phyloP scores from a whole-genome alignment of 2,888 invertebrate species.

The Drosophila quinaria region DNA sequence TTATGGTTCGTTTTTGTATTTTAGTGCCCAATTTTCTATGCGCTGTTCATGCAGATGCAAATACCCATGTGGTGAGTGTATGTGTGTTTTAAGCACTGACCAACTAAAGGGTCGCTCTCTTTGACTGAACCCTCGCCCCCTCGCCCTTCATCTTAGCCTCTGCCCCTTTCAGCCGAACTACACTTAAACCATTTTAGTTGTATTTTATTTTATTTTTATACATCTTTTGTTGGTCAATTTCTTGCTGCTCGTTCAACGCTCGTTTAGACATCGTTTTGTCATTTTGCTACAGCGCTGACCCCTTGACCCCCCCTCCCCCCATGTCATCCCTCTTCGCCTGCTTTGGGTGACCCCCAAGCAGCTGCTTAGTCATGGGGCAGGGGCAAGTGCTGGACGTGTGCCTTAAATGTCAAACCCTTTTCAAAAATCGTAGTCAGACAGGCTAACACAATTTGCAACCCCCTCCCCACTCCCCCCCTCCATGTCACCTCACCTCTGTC shows the following conservation, averaged over 20 bases:
- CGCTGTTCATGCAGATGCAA: constrained; percentile 56
- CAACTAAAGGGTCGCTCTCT: constrained; percentile 40
- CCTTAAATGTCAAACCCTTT: constrained; percentile 76
- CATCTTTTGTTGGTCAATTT: constrained; percentile 62
- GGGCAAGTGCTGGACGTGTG: constrained; percentile 44
- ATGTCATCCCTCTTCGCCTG: no score
- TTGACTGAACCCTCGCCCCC: neutral
- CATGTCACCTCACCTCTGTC: neutral
- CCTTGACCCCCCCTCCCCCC: neutral
- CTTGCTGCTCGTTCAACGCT: constrained; percentile 67
- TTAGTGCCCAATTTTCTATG: constrained; percentile 56
- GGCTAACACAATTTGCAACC: constrained; percentile 40
- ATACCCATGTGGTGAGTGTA: constrained; percentile 17
- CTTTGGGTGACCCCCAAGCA: constrained; percentile 14
- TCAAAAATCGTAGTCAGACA: constrained; percentile 70
- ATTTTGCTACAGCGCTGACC: constrained; percentile 51
- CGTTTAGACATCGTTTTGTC: constrained; percentile 79
- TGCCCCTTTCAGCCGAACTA: constrained; percentile 12
- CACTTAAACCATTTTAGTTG: constrained; percentile 52
- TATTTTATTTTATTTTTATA: constrained; percentile 45
- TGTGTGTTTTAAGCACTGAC: constrained; percentile 44
- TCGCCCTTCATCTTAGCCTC: neutral
- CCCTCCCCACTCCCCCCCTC: neutral
- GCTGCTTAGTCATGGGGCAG: constrained; percentile 21
- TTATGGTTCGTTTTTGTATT: constrained; percentile 45